phyloP scores from a whole-genome alignment of 2,888 invertebrate species.

The Parnassius smintheus region DNA sequence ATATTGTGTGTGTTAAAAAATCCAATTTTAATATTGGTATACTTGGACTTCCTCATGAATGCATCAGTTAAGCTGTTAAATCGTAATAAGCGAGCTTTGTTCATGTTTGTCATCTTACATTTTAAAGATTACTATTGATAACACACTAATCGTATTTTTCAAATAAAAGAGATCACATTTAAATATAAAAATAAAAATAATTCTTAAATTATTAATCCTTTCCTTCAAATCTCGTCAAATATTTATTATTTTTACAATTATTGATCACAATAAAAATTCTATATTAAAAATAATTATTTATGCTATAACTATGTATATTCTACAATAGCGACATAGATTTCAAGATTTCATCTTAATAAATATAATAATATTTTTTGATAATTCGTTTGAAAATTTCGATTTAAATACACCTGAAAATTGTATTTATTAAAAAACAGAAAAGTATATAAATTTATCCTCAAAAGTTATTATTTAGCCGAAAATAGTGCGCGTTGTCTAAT shows the following conservation, averaged over 20 bases:
- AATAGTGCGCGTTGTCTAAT: background rate
- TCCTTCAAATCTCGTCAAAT: slow-evolving; percentile 2
- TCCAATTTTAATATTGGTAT: background rate
- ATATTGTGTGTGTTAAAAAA: slow-evolving; percentile 6
- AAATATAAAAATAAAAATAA: background rate
- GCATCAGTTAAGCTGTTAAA: background rate
- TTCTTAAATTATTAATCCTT: background rate
- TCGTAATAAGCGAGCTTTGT: slow-evolving; percentile 1
- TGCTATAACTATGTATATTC: background rate
- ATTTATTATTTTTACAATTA: slow-evolving; percentile 1
- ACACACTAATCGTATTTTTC: too few relatives aligned
- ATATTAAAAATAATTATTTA: too few relatives aligned
- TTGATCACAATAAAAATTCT: background rate
- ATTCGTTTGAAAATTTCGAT: background rate
- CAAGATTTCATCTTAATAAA: background rate
- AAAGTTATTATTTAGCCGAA: background rate
- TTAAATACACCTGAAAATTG: too few relatives aligned
- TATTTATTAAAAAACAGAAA: too few relatives aligned
- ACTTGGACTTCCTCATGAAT: slow-evolving; percentile 1
- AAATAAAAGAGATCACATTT: background rate
- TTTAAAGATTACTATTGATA: background rate
- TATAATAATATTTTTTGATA: slow-evolving; percentile 16
- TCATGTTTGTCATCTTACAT: slow-evolving; percentile 1
- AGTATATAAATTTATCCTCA: too few relatives aligned
- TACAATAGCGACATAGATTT: background rate